Evolutionary conservation across 2,888 invertebrate species (phyloP), one percentile per base, ranked within the genome.

Genomic region (Rotaria macrura): DNA sequence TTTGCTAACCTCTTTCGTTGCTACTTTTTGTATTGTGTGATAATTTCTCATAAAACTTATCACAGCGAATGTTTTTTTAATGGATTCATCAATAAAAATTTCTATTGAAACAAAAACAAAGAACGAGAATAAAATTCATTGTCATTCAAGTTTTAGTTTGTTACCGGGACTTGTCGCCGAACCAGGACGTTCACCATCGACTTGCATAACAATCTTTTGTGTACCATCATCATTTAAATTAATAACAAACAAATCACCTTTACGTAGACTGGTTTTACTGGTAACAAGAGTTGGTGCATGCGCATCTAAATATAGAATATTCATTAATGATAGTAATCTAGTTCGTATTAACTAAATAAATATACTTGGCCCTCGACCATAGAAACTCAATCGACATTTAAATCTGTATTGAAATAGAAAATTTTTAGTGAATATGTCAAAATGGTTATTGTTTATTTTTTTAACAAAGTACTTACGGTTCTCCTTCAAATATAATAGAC

Each of bases 201-300:
- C 79, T 79, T 79, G 43, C 43, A 79, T n/a, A 79, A 79, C 43
- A 43, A 79, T 23, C 43, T 43, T 79, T 43, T 79, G 40, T n/a
- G 79, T 79, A n/a, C 34, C 43, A 7, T 79, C 43, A n/a, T 79
- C 79, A 79, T 43, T 43, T 79, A 79, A 43, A 40, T 9, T 25
- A 20, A 79, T 40, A 0, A 79, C 79, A n/a, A 79, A 79, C 14
- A 79, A 25, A 79, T 79, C 79, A 79, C 79, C 79, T 79, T 79
- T 79, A 14, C 3, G 40, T n/a, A 79, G n/a, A 40, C 43, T 79
- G 14, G 43, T n/a, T 79, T 43, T 79, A 25, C 25, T n/a, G n/a
- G 6, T 43, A 43, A 43, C 43, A 14, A 40, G 25, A 23, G 43
- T 79, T 43, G n/a, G 10, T 43, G 23, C 79, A 79, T n/a, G 7